Base-by-base conservation (phyloP, 1,140 invertebrate species). In the Hycleus cichorii region DNA sequence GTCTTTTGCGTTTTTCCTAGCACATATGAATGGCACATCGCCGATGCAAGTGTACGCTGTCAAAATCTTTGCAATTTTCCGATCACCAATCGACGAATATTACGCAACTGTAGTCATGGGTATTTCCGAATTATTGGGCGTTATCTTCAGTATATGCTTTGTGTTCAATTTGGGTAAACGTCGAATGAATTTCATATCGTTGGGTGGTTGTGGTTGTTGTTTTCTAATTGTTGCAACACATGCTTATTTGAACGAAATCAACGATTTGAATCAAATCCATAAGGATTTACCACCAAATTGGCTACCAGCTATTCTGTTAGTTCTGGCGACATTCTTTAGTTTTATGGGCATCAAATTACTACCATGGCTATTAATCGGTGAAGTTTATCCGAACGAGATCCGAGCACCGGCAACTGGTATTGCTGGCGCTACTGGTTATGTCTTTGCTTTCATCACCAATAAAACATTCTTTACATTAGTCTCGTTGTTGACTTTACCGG, bases 311-410 rank as follows among this genome's bases (percentile, higher is more conserved):
- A 79, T 78, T 0, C 75, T 88, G 0, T 70, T 91, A 12, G 78
- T 89, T 46, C 64, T 77, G 2, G 73, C 83, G 1, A 87, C 87
- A 1, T 84, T 89, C 59, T 74, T 86, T 10, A 80, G 84, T 0
- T 85, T 89, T 60, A 72, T 81, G 2, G 85, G 86, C 0, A 85
- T 90, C 11, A 73, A 85, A 47, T 71, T 87, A 27, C 65, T 91
- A 3, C 87, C 88, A 5, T 91, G 88, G 88, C 80, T 91, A 44
- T 75, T 91, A 2, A 85, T 86, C 38, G 87, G 86, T 18, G 88
- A 90, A 72, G 83, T 82, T 2, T 87, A 80, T 64, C 80, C 81
- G 11, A 77, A 80, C 0, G 76, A 85, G 62, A 83, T 86, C 2
- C 74, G 87, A 42, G 82, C 84, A 3, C 79, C 77, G 1, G 86